phyloP scores from a whole-genome alignment of 2,797 vertebrate genomes.

The Enteromius viviparus region DNA sequence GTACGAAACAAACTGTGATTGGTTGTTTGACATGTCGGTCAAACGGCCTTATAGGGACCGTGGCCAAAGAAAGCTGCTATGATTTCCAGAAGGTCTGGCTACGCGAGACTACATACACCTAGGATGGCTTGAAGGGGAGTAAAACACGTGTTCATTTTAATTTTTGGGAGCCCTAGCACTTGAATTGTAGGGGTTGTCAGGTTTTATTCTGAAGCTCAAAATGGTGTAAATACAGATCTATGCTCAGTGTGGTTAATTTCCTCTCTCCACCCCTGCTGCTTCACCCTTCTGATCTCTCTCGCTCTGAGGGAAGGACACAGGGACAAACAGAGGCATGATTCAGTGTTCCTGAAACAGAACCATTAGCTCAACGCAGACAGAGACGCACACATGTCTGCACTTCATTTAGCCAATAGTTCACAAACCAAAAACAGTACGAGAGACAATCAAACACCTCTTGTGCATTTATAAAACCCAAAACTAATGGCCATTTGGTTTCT shows the following conservation, averaged over 20 bases:
- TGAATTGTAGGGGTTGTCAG: not conserved
- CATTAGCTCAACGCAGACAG: not conserved
- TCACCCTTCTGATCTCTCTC: constrained; percentile 11
- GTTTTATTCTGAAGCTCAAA: constrained; percentile 11
- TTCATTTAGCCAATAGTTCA: not conserved
- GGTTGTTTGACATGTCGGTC: too few relatives aligned
- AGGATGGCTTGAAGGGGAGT: too few relatives aligned
- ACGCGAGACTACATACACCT: too few relatives aligned
- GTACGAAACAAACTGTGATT: too few relatives aligned
- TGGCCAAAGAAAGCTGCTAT: too few relatives aligned
- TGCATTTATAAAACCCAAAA: not conserved
- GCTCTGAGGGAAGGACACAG: not conserved
- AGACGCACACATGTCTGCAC: not conserved
- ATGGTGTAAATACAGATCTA: not conserved
- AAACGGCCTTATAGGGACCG: too few relatives aligned
- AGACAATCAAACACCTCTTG: not conserved
- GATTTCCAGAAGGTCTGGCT: too few relatives aligned
- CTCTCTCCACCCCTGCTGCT: constrained; percentile 11
- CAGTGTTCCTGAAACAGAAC: constrained; percentile 33
- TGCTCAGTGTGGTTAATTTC: not conserved
- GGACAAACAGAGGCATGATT: constrained; percentile 26
- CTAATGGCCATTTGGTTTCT: not conserved
- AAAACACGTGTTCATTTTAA: too few relatives aligned
- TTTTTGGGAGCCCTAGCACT: too few relatives aligned
- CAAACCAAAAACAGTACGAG: not conserved